Evolutionary conservation across 23 tunicate species (phyloP), one percentile per base, ranked within the genome.

Genomic region (Phallusia fumigata): DNA sequence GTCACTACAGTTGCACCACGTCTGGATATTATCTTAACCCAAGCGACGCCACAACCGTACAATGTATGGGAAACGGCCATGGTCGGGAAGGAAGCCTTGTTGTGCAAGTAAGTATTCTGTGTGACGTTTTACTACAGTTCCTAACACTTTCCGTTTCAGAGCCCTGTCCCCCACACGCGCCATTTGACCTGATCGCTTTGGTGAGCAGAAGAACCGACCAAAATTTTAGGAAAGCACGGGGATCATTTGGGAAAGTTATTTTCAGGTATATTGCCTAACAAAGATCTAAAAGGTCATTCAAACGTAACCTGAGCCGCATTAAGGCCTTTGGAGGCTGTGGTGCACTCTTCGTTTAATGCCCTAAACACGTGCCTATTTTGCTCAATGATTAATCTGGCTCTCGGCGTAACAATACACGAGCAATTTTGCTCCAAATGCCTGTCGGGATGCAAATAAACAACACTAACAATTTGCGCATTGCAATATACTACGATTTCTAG

Each of bases 21-120:
- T 24, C 69, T 2, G 69, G 69, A 21, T 58, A 21, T 24, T 24
- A 58, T 58, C 69, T 58, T 58, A 58, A 58, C 28, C 69, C 69
- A 21, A 22, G 28, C 26, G 69, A 24, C 26, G 11, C 28, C 69
- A 58, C 69, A 58, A 21, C 69, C 13, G 11, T 24, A 13, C 28
- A 58, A 21, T 58, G 69, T 24, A 58, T 58, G 69, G 69, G 69
- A 58, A 58, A 58, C 69, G 69, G 69, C 26, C 28, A 58, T 58
- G 69, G 69, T 58, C 69, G 28, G 13, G 28, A 11, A 2, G 3
- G 5, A 5, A 22, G 26, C 69, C 69, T 24, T 58, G 69, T 58
- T 58, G 69, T 24, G 69, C 69, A 22, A 58, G 69, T 58, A 3
- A 58, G 69, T 58, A 58, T 3, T 21, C n/a, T n/a, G n/a, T n/a